phyloP scores from a whole-genome alignment of 2,113 vertebrate genomes.

The Sceloporus undulatus region DNA sequence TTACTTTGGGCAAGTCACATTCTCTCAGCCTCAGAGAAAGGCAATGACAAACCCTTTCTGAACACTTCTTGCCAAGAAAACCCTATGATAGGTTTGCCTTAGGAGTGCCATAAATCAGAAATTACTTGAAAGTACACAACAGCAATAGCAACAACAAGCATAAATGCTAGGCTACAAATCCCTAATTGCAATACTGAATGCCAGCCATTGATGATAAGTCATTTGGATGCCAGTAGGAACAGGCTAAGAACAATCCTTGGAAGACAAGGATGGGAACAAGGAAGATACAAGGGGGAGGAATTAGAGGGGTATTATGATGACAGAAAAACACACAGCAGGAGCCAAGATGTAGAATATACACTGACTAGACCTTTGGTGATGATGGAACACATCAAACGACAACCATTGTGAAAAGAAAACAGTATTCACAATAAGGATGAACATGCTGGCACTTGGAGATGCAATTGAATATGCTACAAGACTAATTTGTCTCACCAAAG shows the following conservation, averaged over 20 bases:
- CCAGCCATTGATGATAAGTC: neutral
- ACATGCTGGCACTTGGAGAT: neutral
- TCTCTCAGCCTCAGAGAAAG: too few relatives aligned
- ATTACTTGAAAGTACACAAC: too few relatives aligned
- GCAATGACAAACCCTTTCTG: too few relatives aligned
- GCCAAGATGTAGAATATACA: neutral
- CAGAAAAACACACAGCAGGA: slow-evolving; percentile 29
- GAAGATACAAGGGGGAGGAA: neutral
- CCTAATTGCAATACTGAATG: neutral
- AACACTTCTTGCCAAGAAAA: too few relatives aligned
- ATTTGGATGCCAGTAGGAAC: neutral
- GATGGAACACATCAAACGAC: neutral
- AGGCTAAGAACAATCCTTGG: neutral
- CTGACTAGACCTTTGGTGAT: slow-evolving; percentile 10
- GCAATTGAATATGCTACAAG: neutral
- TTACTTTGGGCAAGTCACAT: too few relatives aligned
- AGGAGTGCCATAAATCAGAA: too few relatives aligned
- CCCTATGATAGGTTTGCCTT: too few relatives aligned
- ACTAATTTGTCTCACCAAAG: slow-evolving; percentile 23
- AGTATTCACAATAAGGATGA: slow-evolving; percentile 9
- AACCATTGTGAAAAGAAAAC: neutral
- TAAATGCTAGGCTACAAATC: too few relatives aligned
- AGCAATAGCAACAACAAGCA: too few relatives aligned
- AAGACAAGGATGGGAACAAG: slow-evolving; percentile 39
- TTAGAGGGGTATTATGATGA: slow-evolving; percentile 21